Conservation (phyloP, 2,888 invertebrate species). For the Melangyna quadrimaculata region DNA sequence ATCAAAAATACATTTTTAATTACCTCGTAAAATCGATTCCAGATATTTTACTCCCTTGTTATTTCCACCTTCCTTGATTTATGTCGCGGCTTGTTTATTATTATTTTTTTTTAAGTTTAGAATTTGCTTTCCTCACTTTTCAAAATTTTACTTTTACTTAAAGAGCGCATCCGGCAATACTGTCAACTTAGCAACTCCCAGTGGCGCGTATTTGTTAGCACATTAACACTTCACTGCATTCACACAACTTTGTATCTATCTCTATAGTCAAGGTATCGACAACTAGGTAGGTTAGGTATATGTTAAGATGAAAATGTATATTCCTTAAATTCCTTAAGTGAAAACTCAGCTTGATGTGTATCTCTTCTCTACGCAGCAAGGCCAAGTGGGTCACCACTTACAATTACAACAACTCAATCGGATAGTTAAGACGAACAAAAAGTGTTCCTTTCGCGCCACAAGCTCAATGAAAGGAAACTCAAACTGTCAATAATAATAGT, state of each 20-base stretch:
- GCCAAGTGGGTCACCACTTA: slow-evolving; percentile 69
- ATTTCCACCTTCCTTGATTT: slow-evolving; percentile 16
- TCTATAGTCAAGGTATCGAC: slow-evolving; percentile 46
- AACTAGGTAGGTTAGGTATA: too few species aligned
- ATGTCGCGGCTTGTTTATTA: neutral
- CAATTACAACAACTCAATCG: slow-evolving; percentile 44
- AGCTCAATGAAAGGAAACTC: neutral
- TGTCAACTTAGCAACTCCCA: slow-evolving; percentile 27
- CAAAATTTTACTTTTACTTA: slow-evolving; percentile 61
- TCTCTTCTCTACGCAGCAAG: slow-evolving; percentile 62
- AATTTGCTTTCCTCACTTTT: slow-evolving; percentile 20
- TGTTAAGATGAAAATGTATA: slow-evolving; percentile 61
- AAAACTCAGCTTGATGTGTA: slow-evolving; percentile 59
- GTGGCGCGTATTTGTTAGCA: slow-evolving; percentile 47
- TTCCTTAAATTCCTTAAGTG: slow-evolving; percentile 72
- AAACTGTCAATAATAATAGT: neutral
- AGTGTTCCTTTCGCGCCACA: slow-evolving; percentile 52
- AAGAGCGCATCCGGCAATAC: slow-evolving; percentile 41
- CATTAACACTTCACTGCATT: slow-evolving; percentile 68
- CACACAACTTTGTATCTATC: slow-evolving; percentile 56
- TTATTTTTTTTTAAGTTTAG: slow-evolving; percentile 3
- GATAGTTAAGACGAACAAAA: slow-evolving; percentile 11
- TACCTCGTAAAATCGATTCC: slow-evolving; percentile 41
- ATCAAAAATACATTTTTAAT: slow-evolving; percentile 16
- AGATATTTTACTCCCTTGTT: neutral